Evolutionary conservation across 2,888 invertebrate species (phyloP), one percentile per base, ranked within the genome.

Genomic region (Graphium colonna): DNA sequence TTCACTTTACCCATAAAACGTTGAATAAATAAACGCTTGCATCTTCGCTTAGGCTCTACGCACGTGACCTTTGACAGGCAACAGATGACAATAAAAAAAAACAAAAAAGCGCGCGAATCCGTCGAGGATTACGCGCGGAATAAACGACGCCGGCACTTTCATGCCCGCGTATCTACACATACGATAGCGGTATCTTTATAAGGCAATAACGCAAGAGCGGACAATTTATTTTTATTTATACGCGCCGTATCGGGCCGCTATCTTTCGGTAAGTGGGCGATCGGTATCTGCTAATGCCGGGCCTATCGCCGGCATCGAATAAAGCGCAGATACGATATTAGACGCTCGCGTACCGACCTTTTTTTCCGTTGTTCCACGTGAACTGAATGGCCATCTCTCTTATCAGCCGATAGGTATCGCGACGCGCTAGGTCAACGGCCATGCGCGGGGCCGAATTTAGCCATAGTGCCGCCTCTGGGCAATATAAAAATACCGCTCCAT

Each of bases 191-290:
- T 83, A 82, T 83, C 84, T 84, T 83, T 82, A 79, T 75, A 74
- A 65, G 72, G 65, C 65, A 71, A 72, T 75, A 78, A 73, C 75
- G 75, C 73, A 77, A 77, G 73, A 74, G 70, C 67, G 71, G 71
- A 75, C 66, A 75, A 21, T 84, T 85, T 86, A 84, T 81, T 81
- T 85, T 73, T 86, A 82, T 83, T 84, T 83, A 81, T 82, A 78
- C 75, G 66, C 65, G 21, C 21, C 65, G 75, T 83, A 82, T 84
- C 83, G 65, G 50, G 68, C 67, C 59, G 69, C 52, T 51, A 64
- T 71, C 64, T 79, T 65, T 73, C 73, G 75, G 75, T 81, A 80
- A 36, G 85, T 83, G 82, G 81, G 69, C 78, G 84, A 85, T 86
- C 73, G 75, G 68, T 82, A 84, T 85, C 86, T 75, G 63, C 64